Percentiles rank a stretch among this genome's conserved stretches.
These are phyloP conservation scores for Lymantria dispar DNA, from an alignment of 2,888 invertebrate genomes.

Conservation along the genomic window DNA sequence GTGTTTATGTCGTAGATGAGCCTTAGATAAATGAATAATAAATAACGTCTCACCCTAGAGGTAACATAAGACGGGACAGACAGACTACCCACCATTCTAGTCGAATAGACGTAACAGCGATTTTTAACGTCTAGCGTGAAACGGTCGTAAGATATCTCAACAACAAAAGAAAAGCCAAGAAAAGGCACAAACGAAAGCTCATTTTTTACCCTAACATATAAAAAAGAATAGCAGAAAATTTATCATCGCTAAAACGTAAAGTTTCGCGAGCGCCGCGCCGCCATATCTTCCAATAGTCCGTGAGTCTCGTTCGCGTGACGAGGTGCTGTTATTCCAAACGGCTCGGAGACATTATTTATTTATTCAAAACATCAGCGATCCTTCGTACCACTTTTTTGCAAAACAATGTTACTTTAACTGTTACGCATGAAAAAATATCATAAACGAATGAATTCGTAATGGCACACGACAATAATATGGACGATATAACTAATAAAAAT, in stretches of 20 bases:
- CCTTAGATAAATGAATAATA: no score
- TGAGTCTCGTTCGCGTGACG: constrained; percentile 34
- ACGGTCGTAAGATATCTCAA: no score
- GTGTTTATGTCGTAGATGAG: no score
- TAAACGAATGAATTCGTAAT: constrained; percentile 2
- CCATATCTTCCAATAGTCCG: background rate
- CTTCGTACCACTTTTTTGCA: constrained; percentile 3
- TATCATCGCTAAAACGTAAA: background rate
- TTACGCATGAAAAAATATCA: constrained; percentile 8
- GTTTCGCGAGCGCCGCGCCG: background rate
- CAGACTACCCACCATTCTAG: no score
- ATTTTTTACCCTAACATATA: background rate
- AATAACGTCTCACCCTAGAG: no score
- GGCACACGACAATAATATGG: background rate
- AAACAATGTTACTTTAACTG: constrained; percentile 23
- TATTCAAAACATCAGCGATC: constrained; percentile 31
- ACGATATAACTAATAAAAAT: no score
- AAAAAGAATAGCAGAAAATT: background rate
- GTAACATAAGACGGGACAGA: no score
- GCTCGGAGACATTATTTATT: constrained; percentile 36
- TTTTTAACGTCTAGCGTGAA: no score
- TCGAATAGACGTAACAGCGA: no score
- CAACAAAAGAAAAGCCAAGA: no score
- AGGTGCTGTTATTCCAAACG: constrained; percentile 25
- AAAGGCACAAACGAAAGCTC: no score